Percentiles rank a stretch among this genome's conserved stretches.
Conservation (phyloP, 2,888 invertebrate genomes). For the Heliconius cydno region DNA sequence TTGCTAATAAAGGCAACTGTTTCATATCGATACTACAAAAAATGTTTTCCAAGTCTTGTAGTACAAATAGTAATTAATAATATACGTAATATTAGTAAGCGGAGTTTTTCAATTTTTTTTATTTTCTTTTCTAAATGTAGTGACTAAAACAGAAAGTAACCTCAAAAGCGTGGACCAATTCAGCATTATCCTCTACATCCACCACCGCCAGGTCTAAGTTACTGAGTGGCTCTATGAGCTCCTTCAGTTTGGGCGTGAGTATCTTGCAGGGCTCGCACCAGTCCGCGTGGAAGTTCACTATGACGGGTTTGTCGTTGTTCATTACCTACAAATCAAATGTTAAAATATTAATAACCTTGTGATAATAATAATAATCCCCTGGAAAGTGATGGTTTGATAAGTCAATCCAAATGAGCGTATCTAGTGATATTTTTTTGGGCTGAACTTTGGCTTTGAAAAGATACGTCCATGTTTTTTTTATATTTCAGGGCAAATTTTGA, state of each 20-base stretch:
- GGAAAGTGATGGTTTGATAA: too few species aligned
- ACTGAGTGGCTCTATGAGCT: constrained; percentile 87
- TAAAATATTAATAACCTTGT: neutral
- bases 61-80: neutral
- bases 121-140: neutral
- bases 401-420: too few species aligned
- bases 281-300: constrained; percentile 95
- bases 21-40: neutral
- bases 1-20: neutral
- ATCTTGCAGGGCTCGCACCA: constrained; percentile 96
- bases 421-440: too few species aligned
- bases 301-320: constrained; percentile 92
- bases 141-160: constrained; percentile 50
- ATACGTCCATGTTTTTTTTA: too few species aligned
- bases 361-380: neutral
- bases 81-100: neutral
- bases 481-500: too few species aligned
- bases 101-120: too few species aligned
- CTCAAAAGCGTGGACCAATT: constrained; percentile 90
- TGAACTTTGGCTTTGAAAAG: too few species aligned
- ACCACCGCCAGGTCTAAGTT: constrained; percentile 91
- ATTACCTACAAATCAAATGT: constrained; percentile 82
- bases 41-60: neutral
- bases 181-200: constrained; percentile 91
- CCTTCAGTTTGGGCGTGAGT: constrained; percentile 91